Evolutionary conservation across 23 tunicate genomes (phyloP), one percentile per base, ranked within the genome.

Genomic region (Halocynthia roretzi): DNA sequence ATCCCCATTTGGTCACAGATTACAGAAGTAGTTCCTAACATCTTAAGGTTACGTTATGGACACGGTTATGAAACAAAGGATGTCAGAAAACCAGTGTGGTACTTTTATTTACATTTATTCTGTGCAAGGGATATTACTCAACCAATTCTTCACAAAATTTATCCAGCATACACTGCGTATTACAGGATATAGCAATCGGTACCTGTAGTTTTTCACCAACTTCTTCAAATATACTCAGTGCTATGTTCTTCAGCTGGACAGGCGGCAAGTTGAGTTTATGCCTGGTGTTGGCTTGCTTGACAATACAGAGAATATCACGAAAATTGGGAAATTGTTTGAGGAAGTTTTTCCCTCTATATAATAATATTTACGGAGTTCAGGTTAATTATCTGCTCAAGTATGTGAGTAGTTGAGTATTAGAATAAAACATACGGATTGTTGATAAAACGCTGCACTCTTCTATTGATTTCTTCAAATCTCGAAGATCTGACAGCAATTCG

Each of bases 121-220:
- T 31, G 44, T 31, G 44, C 44, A 31, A 31, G 44, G 44, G 44
- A 31, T 31, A 31, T 31, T 31, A 31, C 44, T 31, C 44, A 31
- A 4, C 44, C 44, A 31, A 31, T 31, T 31, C 4, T 1, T 31
- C 44, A 31, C 44, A 31, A 31, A 31, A 31, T 31, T 4, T 31
- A 31, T 31, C 44, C 44, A 31, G 44, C 4, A 31, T 31, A 31
- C 44, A 31, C 44, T 31, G 44, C 44, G 44, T 31, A 31, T 31
- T 31, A n/a, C 64, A 60, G 17, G 17, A 15, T 15, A 15, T 67
- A 17, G 2, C 72, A 21, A 17, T 19, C 19, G 4, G 49, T 67
- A 79, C 83, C 61, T 79, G 82, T 70, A 84, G 7, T 10, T 69
- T 60, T 55, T 77, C 70, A 52, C 88, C 88, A 49, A 84, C 88